phyloP scores from a whole-genome alignment of 2,888 invertebrate species.

The Drosophila anceps region DNA sequence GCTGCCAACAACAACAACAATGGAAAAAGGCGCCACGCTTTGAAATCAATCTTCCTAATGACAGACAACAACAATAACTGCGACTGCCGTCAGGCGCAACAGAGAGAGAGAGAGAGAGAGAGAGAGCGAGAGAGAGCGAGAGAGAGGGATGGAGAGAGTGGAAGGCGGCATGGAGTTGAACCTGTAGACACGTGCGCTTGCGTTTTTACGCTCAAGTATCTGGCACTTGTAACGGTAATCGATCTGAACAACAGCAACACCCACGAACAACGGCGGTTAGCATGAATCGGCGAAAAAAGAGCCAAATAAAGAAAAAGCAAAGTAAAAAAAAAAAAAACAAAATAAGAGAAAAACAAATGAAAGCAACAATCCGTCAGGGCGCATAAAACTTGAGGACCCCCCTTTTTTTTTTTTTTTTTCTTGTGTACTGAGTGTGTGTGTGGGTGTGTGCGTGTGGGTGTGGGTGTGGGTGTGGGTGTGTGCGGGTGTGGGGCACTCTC shows the following conservation, averaged over 20 bases:
- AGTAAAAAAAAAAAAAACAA: constrained; percentile 18
- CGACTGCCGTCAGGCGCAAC: background rate
- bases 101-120: background rate
- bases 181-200: constrained; percentile 72
- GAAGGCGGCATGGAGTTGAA: constrained; percentile 3
- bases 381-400: constrained; percentile 28
- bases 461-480: background rate
- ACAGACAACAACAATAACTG: constrained; percentile 55
- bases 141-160: background rate
- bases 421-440: background rate
- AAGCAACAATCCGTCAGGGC: constrained; percentile 45
- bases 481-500: background rate
- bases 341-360: constrained; percentile 16
- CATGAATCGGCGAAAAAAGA: constrained; percentile 52
- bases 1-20: constrained; percentile 55
- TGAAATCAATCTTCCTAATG: constrained; percentile 80
- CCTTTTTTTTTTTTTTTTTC: background rate
- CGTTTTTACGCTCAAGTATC: constrained; percentile 76
- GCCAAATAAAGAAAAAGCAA: constrained; percentile 5
- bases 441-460: background rate
- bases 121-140: background rate
- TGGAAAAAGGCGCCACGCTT: constrained; percentile 58
- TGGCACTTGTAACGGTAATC: constrained; percentile 76
- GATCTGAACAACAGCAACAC: constrained; percentile 70
- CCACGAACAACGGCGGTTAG: constrained; percentile 51